Conservation (phyloP, 2,888 invertebrate species). For the Calliopum simillimum region DNA sequence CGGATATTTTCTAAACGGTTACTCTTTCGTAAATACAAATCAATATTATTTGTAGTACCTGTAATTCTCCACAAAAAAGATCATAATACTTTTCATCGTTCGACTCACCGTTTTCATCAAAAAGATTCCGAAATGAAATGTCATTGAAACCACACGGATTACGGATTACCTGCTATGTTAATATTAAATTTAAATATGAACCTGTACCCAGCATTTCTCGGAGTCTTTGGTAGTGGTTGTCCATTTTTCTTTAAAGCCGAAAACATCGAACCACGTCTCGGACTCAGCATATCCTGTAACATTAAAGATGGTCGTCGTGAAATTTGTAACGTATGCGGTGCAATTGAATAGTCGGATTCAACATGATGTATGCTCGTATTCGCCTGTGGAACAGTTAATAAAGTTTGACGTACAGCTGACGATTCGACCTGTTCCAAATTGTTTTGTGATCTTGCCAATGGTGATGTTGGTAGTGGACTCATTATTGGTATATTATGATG, state of each 20-base stretch:
- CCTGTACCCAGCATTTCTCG: constrained; percentile 58
- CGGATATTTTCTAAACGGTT: too few species aligned
- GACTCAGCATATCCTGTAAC: constrained; percentile 63
- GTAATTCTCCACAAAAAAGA: too few species aligned
- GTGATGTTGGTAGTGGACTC: constrained; percentile 60
- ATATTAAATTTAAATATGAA: not conserved
- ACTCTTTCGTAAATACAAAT: too few species aligned
- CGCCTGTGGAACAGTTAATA: constrained; percentile 46
- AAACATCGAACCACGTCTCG: constrained; percentile 73
- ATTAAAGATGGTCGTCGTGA: constrained; percentile 65
- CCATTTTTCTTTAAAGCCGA: constrained; percentile 53
- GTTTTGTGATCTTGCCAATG: constrained; percentile 62
- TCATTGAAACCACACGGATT: too few species aligned
- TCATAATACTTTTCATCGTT: too few species aligned
- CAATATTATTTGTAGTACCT: too few species aligned
- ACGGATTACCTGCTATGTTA: not conserved
- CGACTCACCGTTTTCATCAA: too few species aligned
- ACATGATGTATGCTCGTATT: constrained; percentile 51
- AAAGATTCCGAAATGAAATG: too few species aligned
- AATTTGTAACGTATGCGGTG: constrained; percentile 59
- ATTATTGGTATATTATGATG: constrained; percentile 62
- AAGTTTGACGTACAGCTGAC: constrained; percentile 53
- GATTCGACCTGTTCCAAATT: constrained; percentile 59
- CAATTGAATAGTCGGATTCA: constrained; percentile 55
- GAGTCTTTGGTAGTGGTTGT: constrained; percentile 47